Percentiles rank a stretch among this genome's conserved stretches.
Evolutionary conservation across 1,140 invertebrate genomes (phyloP).

Genomic region (Drosophila equinoxialis): DNA sequence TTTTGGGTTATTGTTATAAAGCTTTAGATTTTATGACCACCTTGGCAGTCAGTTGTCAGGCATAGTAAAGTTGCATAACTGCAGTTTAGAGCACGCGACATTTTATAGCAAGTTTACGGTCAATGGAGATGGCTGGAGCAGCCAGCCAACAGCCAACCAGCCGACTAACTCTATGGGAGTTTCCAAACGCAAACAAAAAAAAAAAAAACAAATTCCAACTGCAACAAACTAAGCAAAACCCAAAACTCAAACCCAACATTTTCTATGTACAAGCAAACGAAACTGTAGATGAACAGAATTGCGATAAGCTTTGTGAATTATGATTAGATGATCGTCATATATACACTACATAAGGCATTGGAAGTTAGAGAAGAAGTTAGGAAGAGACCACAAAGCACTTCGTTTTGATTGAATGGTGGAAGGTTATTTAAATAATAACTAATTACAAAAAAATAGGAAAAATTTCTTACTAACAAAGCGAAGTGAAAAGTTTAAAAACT

Average conservation of each 20-base stretch:
- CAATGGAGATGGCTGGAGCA: slow-evolving; percentile 36
- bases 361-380: too few relatives aligned
- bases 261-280: slow-evolving; percentile 28
- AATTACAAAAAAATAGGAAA: too few relatives aligned
- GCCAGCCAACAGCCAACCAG: background rate
- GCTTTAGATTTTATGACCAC: slow-evolving; percentile 58
- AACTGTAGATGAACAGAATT: slow-evolving; percentile 66
- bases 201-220: too few relatives aligned
- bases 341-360: slow-evolving; percentile 22
- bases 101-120: slow-evolving; percentile 79
- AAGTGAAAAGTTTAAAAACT: too few relatives aligned
- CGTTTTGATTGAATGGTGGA: too few relatives aligned
- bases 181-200: too few relatives aligned
- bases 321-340: slow-evolving; percentile 69
- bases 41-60: slow-evolving; percentile 68
- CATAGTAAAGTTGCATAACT: slow-evolving; percentile 80
- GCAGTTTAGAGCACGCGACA: slow-evolving; percentile 80
- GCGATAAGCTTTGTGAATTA: slow-evolving; percentile 71
- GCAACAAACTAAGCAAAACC: too few relatives aligned
- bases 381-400: too few relatives aligned
- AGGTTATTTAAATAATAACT: too few relatives aligned
- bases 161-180: background rate
- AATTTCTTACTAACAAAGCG: too few relatives aligned
- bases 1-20: slow-evolving; percentile 62
- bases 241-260: slow-evolving; percentile 39